phyloP scores from a whole-genome alignment of 2,888 invertebrate species.

The Eurois occulta region DNA sequence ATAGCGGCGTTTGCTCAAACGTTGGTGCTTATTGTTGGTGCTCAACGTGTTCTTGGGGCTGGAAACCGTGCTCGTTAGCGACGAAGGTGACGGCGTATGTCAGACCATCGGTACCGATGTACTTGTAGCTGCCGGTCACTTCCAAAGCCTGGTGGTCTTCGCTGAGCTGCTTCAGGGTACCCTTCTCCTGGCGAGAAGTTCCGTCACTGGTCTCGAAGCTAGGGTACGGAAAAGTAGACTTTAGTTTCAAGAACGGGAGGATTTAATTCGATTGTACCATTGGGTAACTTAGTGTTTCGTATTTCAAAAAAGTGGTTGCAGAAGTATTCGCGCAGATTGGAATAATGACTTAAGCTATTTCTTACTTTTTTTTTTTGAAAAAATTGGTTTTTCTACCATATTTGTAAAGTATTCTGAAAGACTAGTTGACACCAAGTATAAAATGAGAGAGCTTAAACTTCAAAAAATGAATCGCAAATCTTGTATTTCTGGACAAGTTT shows the following conservation, averaged over 20 bases:
- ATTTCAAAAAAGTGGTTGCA: neutral
- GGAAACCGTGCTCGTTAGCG: slow-evolving; percentile 91
- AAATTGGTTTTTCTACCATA: neutral
- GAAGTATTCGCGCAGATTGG: neutral
- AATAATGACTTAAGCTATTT: neutral
- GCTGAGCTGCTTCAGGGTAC: slow-evolving; percentile 88
- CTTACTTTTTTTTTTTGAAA: neutral
- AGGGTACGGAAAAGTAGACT: slow-evolving; percentile 7
- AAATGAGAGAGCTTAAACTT: neutral
- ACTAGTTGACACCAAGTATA: neutral
- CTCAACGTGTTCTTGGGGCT: slow-evolving; percentile 85
- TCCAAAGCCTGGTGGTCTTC: slow-evolving; percentile 88
- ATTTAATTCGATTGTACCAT: neutral
- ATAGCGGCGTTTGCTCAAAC: slow-evolving; percentile 51
- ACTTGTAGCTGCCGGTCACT: slow-evolving; percentile 89
- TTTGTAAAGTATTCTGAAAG: neutral
- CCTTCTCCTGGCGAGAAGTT: slow-evolving; percentile 88
- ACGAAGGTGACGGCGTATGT: slow-evolving; percentile 89
- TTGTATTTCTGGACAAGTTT: neutral
- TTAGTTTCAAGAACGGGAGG: neutral
- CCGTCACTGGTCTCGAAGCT: slow-evolving; percentile 90
- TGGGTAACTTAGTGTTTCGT: neutral
- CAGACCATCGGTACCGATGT: slow-evolving; percentile 89
- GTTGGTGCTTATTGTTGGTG: slow-evolving; percentile 70
- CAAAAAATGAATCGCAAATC: neutral